phyloP scores from a whole-genome alignment of 2,888 invertebrate genomes.

The Galerucella pusilla region DNA sequence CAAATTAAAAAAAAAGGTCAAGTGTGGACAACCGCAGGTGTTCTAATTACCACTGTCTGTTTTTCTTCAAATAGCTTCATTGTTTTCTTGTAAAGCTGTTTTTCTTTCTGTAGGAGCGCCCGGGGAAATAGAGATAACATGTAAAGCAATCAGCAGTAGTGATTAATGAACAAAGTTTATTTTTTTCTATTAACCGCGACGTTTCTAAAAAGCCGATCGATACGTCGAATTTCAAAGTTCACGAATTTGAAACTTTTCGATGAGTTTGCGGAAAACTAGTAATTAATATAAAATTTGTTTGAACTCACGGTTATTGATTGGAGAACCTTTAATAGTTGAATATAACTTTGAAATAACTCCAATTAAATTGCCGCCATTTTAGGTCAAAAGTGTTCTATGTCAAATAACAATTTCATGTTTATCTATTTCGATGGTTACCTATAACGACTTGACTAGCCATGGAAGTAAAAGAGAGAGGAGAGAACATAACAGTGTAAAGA shows the following conservation, averaged over 20 bases:
- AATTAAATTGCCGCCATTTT: too few species aligned
- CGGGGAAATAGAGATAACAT: slow-evolving; percentile 13
- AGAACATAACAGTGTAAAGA: too few species aligned
- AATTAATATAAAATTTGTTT: too few species aligned
- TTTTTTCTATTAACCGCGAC: neutral
- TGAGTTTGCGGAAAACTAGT: too few species aligned
- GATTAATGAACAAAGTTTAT: slow-evolving; percentile 29
- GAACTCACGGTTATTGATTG: too few species aligned
- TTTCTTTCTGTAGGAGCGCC: neutral
- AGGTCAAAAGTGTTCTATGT: too few species aligned
- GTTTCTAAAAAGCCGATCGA: neutral
- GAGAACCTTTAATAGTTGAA: too few species aligned
- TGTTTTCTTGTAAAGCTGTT: neutral
- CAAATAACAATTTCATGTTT: too few species aligned
- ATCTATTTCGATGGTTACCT: too few species aligned
- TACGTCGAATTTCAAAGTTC: neutral
- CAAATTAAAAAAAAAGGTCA: neutral
- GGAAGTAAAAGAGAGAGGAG: too few species aligned
- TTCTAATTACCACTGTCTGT: neutral
- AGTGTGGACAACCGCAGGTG: neutral
- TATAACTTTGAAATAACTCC: too few species aligned
- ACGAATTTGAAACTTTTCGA: neutral
- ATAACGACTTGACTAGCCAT: too few species aligned
- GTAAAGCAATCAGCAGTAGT: slow-evolving; percentile 22
- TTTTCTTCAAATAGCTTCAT: neutral